Base-by-base conservation (phyloP, 1,140 invertebrate genomes). In the Argopecten irradians region DNA sequence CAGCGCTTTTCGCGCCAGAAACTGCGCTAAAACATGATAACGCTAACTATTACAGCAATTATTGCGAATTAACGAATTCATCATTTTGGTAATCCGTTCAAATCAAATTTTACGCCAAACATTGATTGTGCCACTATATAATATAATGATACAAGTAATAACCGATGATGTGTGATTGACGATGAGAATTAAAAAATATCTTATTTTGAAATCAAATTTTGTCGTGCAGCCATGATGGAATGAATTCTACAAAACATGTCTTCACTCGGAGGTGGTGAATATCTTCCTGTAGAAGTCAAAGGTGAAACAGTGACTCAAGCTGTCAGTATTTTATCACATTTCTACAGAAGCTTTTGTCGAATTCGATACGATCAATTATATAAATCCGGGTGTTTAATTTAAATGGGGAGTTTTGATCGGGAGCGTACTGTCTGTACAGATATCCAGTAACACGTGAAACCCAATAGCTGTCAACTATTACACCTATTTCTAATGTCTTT, bases 331-430 rank as follows among this genome's bases (percentile, higher is more conserved):
- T 71, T 71, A 71, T 71, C 55, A 71, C 55, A 71, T 71, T 71
- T 71, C n/a, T 22, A 71, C 55, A 71, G 28, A 71, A 71, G 55
- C 22, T 71, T 28, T 71, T 71, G 22, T 71, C 55, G 28, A 71
- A 71, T 71, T 28, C n/a, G 55, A 71, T 71, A 71, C 22, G 55
- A 71, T 71, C 55, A 71, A 71, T 71, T 71, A 71, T 71, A 71
- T 71, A 71, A 71, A 71, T 71, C 55, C 55, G 55, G 28, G 55
- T 71, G 55, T 71, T 71, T 71, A 71, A 71, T 71, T 71, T 71
- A 71, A 71, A 71, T 28, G 55, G 55, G 22, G 55, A 71, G 55
- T 71, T 71, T 71, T 28, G 55, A 71, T 71, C 55, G 13, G 55
- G 55, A 71, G 55, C 55, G 55, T 3, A 71, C 55, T 71, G 55